Evolutionary conservation across 2,797 vertebrate genomes (phyloP), one percentile per base, ranked within the genome.

Genomic region (Galago senegalensis): DNA sequence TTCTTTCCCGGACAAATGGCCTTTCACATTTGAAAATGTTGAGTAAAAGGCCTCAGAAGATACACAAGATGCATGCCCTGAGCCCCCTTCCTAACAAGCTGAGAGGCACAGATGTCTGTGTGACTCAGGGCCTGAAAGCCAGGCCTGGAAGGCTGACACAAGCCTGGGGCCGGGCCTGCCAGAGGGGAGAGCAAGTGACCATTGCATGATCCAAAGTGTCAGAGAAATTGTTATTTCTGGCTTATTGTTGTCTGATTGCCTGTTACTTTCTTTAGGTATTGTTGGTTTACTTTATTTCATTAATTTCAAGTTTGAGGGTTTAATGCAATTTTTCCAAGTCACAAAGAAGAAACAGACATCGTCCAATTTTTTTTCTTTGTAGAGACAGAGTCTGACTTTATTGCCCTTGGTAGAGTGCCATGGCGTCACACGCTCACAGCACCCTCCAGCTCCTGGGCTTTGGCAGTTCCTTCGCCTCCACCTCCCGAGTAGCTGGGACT

Each of bases 151-250:
- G 49, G 49, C 49, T 14, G 49, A 53, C 14, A 1, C 0, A 53
- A 14, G 3, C 49, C 14, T 16, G 49, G 16, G 49, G 14, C 60
- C 60, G 25, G 60, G 60, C 60, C 18, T 8, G 23, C 9, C 60
- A 61, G 60, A 72, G 70, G 12, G 1, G 20, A 40, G 70, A 23
- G 43, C 37, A 61, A 3, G 10, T 2, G 3, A 2, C 23, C 20
- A 0, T 1, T 20, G 0, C 5, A 17, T 0, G 53, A 17, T 40
- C 4, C 18, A 21, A 4, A 53, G 17, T 14, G 40, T 34, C 6
- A 73, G 58, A 65, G 25, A 31, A 83, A 67, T 5, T 13, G 14
- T 43, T 61, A 10, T 3, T 80, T 69, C 23, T 27, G 6, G 9
- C 8, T 60, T 18, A 31, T 65, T 2, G 14, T 56, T 58, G 21